Evolutionary conservation across 2,113 vertebrate genomes (phyloP).

Genomic region (Prolemur simus): DNA sequence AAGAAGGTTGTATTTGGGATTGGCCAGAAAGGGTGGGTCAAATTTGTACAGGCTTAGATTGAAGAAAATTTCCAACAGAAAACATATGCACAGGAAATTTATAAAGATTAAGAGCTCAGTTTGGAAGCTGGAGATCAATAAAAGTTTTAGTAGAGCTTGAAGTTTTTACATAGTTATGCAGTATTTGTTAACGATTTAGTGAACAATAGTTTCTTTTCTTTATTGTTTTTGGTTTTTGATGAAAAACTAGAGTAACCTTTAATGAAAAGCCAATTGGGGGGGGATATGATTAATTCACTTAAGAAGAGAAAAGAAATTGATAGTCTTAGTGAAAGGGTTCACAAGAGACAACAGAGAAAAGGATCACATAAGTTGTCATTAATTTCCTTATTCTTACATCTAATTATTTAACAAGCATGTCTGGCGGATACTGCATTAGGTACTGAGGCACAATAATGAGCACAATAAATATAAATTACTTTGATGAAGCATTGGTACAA

Average conservation of each 20-base stretch:
- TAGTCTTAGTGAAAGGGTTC: not conserved
- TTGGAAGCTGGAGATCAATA: not conserved
- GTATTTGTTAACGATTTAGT: not conserved
- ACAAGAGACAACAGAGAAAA: not conserved
- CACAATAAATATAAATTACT: not conserved
- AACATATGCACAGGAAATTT: not conserved
- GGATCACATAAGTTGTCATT: not conserved
- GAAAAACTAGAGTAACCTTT: not conserved
- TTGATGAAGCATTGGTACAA: not conserved
- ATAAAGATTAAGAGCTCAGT: not conserved
- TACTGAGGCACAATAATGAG: accelerated
- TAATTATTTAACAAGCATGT: not conserved
- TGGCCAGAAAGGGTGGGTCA: not conserved
- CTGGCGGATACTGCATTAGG: not conserved
- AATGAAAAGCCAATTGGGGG: not conserved
- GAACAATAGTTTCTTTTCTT: not conserved
- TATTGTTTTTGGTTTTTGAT: not conserved
- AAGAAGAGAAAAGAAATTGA: not conserved
- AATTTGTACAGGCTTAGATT: not conserved
- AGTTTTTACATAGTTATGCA: not conserved
- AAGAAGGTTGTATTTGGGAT: not conserved
- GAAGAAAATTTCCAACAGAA: not conserved
- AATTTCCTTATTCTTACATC: not conserved
- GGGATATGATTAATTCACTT: not conserved
- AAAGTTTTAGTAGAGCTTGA: not conserved